Evolutionary conservation across 2,113 vertebrate species (phyloP).

Genomic region (Todiramphus chloris): DNA sequence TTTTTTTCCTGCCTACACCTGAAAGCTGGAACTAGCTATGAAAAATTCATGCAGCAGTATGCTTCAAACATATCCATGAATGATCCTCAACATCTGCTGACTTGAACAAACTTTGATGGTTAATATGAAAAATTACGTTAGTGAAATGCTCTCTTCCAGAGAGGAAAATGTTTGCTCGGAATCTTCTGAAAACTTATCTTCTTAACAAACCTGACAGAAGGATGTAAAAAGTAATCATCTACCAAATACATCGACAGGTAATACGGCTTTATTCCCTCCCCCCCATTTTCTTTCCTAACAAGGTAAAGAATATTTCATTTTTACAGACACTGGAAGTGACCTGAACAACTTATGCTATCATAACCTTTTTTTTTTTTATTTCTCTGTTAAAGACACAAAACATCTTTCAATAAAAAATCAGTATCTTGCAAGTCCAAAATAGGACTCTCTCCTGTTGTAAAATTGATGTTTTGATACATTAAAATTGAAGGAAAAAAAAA

Average conservation of each 20-base stretch:
- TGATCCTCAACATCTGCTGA: constrained; percentile 57
- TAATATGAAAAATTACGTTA: neutral
- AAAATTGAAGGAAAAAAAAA: neutral
- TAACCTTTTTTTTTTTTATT: neutral
- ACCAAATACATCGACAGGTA: neutral
- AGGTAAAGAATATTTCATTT: neutral
- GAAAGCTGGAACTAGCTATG: constrained; percentile 44
- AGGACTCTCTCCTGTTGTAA: neutral
- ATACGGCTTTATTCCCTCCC: rapidly evolving
- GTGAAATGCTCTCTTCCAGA: neutral
- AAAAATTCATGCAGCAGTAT: constrained; percentile 66
- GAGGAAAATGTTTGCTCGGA: neutral
- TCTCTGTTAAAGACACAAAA: too few species aligned
- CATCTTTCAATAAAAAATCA: neutral
- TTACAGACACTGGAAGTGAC: neutral
- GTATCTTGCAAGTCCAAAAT: neutral
- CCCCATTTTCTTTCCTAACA: neutral
- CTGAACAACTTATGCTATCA: neutral
- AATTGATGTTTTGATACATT: neutral
- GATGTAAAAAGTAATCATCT: neutral
- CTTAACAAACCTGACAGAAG: neutral
- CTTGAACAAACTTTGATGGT: neutral
- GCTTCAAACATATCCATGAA: constrained; percentile 19
- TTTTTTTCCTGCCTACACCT: neutral
- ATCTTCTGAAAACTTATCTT: neutral